Evolutionary conservation across 1,140 invertebrate species (phyloP), one percentile per base, ranked within the genome.

Genomic region (Trachymyrmex cornetzi): DNA sequence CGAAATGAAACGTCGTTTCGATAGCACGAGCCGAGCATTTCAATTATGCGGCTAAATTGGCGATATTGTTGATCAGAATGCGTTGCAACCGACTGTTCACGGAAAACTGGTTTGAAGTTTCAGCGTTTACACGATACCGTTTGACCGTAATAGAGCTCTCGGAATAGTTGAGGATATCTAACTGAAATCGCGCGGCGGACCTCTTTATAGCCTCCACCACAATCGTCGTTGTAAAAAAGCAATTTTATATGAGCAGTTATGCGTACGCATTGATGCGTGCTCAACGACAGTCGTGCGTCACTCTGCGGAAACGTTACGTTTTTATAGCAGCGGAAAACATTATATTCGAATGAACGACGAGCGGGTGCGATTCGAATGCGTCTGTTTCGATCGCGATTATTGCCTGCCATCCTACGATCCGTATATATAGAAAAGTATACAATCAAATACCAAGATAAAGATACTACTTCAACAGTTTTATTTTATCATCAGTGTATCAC

Each of bases 41-140:
- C 80, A 84, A 75, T 84, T 84, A 84, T 75, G 61, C 14, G 34
- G 2, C 9, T 7, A 64, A 84, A 84, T 75, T 61, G 80, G 55
- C 50, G 80, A 74, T 48, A 48, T 71, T 75, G 55, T 61, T 34
- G 27, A 48, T 61, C 38, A 44, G 69, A 75, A 63, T 63, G 38
- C 22, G 22, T 50, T 48, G 44, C 19, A 12, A 72, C 12, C 12
- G 44, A 22, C 24, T 38, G 55, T 55, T 14, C 27, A 48, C 22
- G 38, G 48, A 53, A 81, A 69, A 71, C 24, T 30, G 24, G 77
- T 57, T 34, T 63, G 50, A 74, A 84, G 69, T 84, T 75, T 63
- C 55, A 50, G 11, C 55, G 5, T 63, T 84, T 84, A 84, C 34
- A 14, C n/a, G 69, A 74, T 61, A 61, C n/a, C 27, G n/a, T 63